Percentiles rank a stretch among this genome's conserved stretches.
Conservation (phyloP, 1,140 invertebrate species). For the Hestina assimilis region DNA sequence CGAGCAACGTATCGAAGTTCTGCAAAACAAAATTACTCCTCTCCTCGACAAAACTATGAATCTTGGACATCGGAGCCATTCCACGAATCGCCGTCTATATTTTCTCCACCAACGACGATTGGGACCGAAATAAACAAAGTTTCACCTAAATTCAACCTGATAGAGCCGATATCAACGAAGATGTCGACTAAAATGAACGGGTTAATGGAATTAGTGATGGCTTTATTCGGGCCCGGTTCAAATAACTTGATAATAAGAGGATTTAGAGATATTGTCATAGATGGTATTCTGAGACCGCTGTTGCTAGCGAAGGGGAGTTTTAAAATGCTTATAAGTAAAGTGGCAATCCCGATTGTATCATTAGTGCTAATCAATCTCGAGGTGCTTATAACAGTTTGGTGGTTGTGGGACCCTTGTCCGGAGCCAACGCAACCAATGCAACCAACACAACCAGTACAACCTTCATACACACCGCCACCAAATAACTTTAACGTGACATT, state of each 20-base stretch:
- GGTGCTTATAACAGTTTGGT: slow-evolving; percentile 63
- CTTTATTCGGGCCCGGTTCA: slow-evolving; percentile 43
- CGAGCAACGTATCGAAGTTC: slow-evolving; percentile 1
- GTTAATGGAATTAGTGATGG: slow-evolving; percentile 46
- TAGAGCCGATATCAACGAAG: slow-evolving; percentile 46
- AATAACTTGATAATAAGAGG: slow-evolving; percentile 45
- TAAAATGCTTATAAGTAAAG: slow-evolving; percentile 62
- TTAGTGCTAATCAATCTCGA: slow-evolving; percentile 66
- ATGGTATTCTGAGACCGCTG: slow-evolving; percentile 58
- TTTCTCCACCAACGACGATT: neutral
- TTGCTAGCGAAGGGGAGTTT: slow-evolving; percentile 51
- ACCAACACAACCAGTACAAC: neutral
- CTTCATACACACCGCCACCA: neutral
- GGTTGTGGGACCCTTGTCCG: slow-evolving; percentile 67
- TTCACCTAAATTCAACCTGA: slow-evolving; percentile 29
- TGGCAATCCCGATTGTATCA: slow-evolving; percentile 56
- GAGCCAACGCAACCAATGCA: slow-evolving; percentile 7
- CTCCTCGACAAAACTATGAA: slow-evolving; percentile 9
- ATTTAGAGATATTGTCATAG: slow-evolving; percentile 57
- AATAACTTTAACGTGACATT: neutral
- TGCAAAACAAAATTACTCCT: neutral
- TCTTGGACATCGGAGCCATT: slow-evolving; percentile 8
- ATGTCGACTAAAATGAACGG: slow-evolving; percentile 49
- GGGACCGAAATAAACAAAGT: slow-evolving; percentile 4
- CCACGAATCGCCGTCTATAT: slow-evolving; percentile 12